A percentile compares a stretch with the other conserved stretches of the same genome.
Evolutionary conservation across 2,797 vertebrate genomes (phyloP).

Genomic region (Dermochelys coriacea): DNA sequence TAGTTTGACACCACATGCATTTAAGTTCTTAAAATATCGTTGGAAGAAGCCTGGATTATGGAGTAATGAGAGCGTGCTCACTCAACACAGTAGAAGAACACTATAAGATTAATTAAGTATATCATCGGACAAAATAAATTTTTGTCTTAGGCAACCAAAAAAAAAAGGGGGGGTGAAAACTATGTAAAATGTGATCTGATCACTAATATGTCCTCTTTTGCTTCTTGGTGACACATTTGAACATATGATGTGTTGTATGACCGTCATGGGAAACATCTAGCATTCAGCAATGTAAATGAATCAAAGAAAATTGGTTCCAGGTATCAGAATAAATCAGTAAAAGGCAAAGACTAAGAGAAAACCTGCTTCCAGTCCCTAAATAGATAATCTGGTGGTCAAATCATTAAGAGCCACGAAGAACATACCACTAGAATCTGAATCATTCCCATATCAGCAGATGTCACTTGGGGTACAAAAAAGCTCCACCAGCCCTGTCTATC

Average conservation of each 20-base stretch:
- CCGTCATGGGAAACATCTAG: slow-evolving; percentile 11
- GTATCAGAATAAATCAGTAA: slow-evolving; percentile 33
- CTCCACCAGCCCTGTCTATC: background rate
- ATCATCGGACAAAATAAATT: background rate
- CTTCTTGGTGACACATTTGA: background rate
- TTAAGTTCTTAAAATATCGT: background rate
- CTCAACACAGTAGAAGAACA: background rate
- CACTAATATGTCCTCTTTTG: background rate
- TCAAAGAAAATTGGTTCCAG: slow-evolving; percentile 21
- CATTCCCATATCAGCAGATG: background rate
- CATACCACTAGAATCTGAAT: background rate
- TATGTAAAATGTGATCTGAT: background rate
- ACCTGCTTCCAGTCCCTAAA: slow-evolving; percentile 1
- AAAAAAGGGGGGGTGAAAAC: background rate
- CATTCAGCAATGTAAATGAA: slow-evolving; percentile 17
- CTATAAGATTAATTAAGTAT: background rate
- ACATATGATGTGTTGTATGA: background rate
- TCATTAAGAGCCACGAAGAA: background rate
- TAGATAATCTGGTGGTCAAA: background rate
- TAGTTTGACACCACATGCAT: background rate
- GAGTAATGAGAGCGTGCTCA: background rate
- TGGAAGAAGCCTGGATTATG: background rate
- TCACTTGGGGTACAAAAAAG: background rate
- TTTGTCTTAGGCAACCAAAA: background rate
- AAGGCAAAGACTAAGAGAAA: slow-evolving; percentile 34